Base-by-base conservation (phyloP, 2,797 vertebrate genomes). In the Phylloscopus collybita region DNA sequence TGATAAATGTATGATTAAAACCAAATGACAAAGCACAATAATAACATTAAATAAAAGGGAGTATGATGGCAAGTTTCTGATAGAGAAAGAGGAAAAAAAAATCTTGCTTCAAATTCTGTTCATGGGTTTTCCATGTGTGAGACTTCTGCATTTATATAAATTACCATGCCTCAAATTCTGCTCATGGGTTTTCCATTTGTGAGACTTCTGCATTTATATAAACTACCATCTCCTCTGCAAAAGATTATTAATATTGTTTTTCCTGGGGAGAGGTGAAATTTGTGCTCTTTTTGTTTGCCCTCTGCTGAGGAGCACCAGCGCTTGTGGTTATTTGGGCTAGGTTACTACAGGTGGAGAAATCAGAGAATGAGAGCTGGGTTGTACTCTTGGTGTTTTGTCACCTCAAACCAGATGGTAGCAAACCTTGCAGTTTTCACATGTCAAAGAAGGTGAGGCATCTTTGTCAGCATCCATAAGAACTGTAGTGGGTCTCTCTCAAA, bases 1-100 rank as follows among this genome's bases (percentile, higher is more conserved):
- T 80, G 60, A 91, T 71, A 91, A 94, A 73, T 76, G 42, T 38
- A 78, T 62, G 4, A 90, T 88, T 57, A 84, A 92, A 94, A 81
- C 3, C n/a, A 83, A 93, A 59, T 38, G 15, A 69, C 19, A 90
- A 74, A 78, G 32, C 53, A 80, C 17, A 88, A 36, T 29, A 85
- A 70, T 27, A 69, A 16, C 21, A 61, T 27, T 38, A 90, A 92
- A 56, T 42, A 40, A 80, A 91, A 85, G 53, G 30, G 19, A 74
- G 54, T 34, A 69, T 11, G 7, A 45, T 85, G 30, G 15, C 20
- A 85, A 61, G 11, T 64, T 89, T 83, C 30, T n/a, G 51, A 73
- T 16, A 69, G 15, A 62, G 36, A 79, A 93, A 91, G 34, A 1
- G 0, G 30, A 54, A 61, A 85, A 73, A 73, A 75, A 70, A 7